A percentile compares a stretch with the other conserved stretches of the same genome.
phyloP scores from a whole-genome alignment of 2,113 vertebrate genomes.

The Catharus minimus region DNA sequence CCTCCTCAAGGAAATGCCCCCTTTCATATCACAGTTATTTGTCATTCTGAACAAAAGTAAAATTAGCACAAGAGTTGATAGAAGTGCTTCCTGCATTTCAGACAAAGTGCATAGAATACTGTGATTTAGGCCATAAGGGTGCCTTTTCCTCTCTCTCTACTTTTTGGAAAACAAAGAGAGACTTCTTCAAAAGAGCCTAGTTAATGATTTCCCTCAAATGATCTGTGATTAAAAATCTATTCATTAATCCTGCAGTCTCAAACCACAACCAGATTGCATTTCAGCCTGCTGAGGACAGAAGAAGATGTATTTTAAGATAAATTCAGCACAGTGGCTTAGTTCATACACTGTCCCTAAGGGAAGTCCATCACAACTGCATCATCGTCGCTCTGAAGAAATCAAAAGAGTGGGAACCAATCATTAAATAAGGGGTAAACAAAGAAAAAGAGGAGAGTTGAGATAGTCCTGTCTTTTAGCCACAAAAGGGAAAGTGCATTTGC shows the following conservation, averaged over 20 bases:
- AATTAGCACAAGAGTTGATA: neutral
- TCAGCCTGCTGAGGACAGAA: neutral
- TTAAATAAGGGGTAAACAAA: neutral
- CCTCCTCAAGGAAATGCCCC: neutral
- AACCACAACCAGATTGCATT: neutral
- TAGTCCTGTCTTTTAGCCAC: neutral
- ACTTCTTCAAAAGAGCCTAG: neutral
- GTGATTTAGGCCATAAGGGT: neutral
- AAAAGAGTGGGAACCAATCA: neutral
- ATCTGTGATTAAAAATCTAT: neutral
- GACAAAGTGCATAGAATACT: neutral
- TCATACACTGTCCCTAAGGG: neutral
- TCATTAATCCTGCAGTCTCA: neutral
- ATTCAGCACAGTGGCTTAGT: neutral
- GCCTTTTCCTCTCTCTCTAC: neutral
- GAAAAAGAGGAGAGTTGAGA: neutral
- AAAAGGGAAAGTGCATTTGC: neutral
- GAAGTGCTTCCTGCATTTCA: neutral
- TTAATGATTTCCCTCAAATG: neutral
- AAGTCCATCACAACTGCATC: neutral
- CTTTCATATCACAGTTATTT: neutral
- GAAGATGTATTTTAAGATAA: neutral
- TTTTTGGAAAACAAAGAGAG: neutral
- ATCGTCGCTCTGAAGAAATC: neutral
- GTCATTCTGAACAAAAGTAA: neutral